phyloP scores from a whole-genome alignment of 2,113 vertebrate genomes.

The Pseudorasbora parva region DNA sequence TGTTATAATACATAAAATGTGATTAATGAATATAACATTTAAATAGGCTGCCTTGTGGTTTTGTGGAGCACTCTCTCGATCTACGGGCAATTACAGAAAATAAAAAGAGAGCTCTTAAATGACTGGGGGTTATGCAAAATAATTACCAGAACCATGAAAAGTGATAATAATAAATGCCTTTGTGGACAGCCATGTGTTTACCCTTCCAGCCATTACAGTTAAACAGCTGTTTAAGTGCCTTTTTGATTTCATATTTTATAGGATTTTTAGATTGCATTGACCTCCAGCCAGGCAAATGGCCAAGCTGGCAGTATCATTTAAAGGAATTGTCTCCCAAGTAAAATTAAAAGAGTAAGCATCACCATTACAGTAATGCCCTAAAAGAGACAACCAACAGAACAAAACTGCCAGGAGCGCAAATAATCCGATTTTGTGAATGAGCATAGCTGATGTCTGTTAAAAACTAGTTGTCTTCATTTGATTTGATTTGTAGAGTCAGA shows the following conservation, averaged over 20 bases:
- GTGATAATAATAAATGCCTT: neutral
- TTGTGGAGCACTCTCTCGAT: neutral
- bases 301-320: conserved; percentile 13
- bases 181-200: neutral
- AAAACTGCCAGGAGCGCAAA: neutral
- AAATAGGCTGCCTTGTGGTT: neutral
- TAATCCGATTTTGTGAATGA: neutral
- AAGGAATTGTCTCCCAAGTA: neutral
- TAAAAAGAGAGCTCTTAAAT: neutral
- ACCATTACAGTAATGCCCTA: neutral
- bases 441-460: neutral
- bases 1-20: neutral
- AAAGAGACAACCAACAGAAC: neutral
- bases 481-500: neutral
- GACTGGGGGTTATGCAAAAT: neutral
- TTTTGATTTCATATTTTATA: neutral
- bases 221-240: neutral
- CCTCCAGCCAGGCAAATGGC: neutral
- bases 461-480: neutral
- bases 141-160: neutral
- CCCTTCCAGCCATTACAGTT: neutral
- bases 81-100: neutral
- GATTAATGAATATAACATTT: neutral
- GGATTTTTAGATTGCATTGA: neutral
- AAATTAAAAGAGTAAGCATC: conserved; percentile 1